Evolutionary conservation across 1,140 invertebrate species (phyloP), one percentile per base, ranked within the genome.

Genomic region (Popillia japonica): DNA sequence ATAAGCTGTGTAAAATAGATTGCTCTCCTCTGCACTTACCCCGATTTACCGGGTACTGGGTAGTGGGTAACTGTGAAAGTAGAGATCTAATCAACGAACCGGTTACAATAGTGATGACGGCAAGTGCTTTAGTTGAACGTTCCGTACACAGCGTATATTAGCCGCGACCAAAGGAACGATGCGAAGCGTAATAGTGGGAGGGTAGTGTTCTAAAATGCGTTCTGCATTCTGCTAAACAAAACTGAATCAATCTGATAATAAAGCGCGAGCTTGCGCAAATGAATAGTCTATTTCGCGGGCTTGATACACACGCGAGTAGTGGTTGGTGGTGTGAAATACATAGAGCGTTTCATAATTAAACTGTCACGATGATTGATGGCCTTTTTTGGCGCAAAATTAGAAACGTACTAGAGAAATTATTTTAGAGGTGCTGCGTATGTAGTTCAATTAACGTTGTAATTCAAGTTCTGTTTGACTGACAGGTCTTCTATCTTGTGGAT

Each of bases 171-270:
- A 55, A 55, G 14, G 48, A n/a, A n/a, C 11, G 48, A 55, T n/a
- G 6, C 14, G 6, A 17, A 55, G 17, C 48, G 48, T 55, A 2
- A 34, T 34, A 34, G n/a, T 17, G 17, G 48, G 17, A 17, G 48
- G 48, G 48, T 55, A 17, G 11, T n/a, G 48, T 55, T 17, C 14
- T 55, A 14, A 17, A 55, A 55, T 55, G 48, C 48, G 48, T 17
- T 55, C 48, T 55, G 48, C 48, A 55, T 55, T 55, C 48, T 55
- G 48, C 48, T n/a, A 17, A 55, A 55, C 48, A 55, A 55, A 55
- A 55, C 48, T n/a, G 48, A 55, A 55, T 55, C 48, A 55, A 55
- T 55, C 48, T 55, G 48, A 55, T 55, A 55, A 55, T 55, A 55
- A 55, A 55, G 48, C 17, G 48, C 48, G 48, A 55, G 48, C 48